Conservation (phyloP, 2,797 vertebrate species). For the Enteromius thamalakanensis region DNA sequence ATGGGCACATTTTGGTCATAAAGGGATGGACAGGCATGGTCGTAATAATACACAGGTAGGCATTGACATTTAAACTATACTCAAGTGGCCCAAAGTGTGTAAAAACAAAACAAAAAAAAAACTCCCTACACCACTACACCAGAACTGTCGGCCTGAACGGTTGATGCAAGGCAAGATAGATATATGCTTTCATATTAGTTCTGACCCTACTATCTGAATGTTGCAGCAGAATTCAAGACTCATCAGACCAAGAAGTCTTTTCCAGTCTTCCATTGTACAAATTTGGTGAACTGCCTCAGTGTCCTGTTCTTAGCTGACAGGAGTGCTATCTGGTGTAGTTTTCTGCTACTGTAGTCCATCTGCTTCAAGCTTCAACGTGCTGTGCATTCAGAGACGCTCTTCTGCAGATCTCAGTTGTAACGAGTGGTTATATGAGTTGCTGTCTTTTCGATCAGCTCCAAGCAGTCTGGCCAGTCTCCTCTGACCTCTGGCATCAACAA, state of each 20-base stretch:
- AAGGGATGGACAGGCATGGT: background rate
- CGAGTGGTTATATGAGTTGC: background rate
- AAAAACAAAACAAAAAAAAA: background rate
- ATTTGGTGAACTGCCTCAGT: background rate
- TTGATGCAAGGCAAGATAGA: background rate
- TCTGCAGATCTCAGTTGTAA: background rate
- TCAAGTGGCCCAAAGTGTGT: background rate
- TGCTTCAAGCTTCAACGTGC: no score
- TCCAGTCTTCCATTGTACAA: background rate
- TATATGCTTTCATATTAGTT: background rate
- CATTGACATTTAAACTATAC: background rate
- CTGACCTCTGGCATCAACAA: constrained; percentile 57
- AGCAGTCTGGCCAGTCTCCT: constrained; percentile 51
- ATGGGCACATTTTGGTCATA: background rate
- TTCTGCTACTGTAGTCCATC: background rate
- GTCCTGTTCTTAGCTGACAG: background rate
- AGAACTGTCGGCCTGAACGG: background rate
- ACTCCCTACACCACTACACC: background rate
- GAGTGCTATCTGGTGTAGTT: background rate
- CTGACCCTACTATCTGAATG: background rate
- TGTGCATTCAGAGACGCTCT: background rate
- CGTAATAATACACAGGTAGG: background rate
- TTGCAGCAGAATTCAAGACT: background rate
- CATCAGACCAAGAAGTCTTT: background rate
- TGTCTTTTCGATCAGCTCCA: constrained; percentile 42